phyloP scores from a whole-genome alignment of 1,140 invertebrate genomes.

The Zaprionus davidi region DNA sequence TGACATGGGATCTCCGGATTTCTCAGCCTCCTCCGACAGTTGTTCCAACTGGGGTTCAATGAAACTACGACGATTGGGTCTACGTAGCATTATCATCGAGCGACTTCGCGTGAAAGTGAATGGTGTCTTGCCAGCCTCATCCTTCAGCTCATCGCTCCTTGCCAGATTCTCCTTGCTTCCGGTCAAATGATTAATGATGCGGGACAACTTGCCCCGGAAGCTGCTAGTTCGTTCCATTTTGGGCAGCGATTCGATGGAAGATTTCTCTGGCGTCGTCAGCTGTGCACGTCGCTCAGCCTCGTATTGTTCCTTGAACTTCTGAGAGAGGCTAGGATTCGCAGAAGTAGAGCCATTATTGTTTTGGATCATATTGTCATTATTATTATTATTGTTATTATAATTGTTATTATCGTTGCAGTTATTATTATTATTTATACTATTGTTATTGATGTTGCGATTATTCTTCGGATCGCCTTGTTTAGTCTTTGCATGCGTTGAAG shows the following conservation, averaged over 20 bases:
- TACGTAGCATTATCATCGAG: conserved; percentile 78
- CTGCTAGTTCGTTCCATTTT: conserved; percentile 82
- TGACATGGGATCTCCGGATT: conserved; percentile 66
- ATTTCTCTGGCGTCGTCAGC: conserved; percentile 1
- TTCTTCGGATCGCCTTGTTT: conserved; percentile 38
- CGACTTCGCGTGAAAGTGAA: conserved; percentile 78
- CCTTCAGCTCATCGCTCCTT: conserved; percentile 47
- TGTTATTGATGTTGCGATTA: conserved; percentile 36
- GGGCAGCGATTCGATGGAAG: conserved; percentile 50
- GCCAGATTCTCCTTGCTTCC: conserved; percentile 76
- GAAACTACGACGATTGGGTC: conserved; percentile 73
- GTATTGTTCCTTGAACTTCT: conserved; percentile 62
- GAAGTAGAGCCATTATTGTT: conserved; percentile 58
- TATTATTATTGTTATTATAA: conserved; percentile 52
- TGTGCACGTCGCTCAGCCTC: conserved; percentile 43
- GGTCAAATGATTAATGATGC: conserved; percentile 74
- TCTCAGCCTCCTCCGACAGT: conserved; percentile 74
- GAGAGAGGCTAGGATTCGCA: conserved; percentile 42
- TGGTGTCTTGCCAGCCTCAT: conserved; percentile 57
- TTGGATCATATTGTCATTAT: conserved; percentile 60
- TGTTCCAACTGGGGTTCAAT: conserved; percentile 82
- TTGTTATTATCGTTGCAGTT: conserved; percentile 52
- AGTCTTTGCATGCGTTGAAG: conserved; percentile 32
- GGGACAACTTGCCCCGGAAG: conserved; percentile 74
- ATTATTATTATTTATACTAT: conserved; percentile 36